Conservation (phyloP, 2,888 invertebrate genomes). For the Lycia hirtaria region DNA sequence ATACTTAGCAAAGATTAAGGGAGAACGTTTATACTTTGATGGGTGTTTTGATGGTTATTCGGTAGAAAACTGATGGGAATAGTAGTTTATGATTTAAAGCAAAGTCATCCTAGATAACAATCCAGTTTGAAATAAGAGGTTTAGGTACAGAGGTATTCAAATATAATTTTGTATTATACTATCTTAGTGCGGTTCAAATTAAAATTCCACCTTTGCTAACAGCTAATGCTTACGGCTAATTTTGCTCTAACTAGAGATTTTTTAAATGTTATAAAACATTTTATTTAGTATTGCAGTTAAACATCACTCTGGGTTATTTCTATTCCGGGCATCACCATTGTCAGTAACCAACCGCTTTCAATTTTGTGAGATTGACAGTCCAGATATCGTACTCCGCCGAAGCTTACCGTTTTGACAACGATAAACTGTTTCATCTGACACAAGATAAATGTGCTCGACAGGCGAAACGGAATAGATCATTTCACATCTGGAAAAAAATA, state of each 20-base stretch:
- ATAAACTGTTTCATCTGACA: conserved; percentile 5
- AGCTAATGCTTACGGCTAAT: no score
- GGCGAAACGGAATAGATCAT: not conserved
- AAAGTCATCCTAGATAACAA: no score
- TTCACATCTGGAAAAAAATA: not conserved
- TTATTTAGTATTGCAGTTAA: no score
- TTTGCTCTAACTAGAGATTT: no score
- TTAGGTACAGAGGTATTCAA: no score
- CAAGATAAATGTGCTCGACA: conserved; percentile 3
- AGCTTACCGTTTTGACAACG: conserved; percentile 2
- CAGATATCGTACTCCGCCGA: not conserved
- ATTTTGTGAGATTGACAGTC: conserved; percentile 1
- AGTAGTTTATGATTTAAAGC: no score
- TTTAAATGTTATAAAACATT: no score
- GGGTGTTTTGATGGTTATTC: not conserved
- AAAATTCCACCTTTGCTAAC: no score
- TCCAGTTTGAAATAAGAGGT: no score
- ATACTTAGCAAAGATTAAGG: conserved; percentile 12
- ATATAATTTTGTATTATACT: no score
- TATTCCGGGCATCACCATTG: not conserved
- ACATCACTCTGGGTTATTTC: not conserved
- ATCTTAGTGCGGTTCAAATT: no score
- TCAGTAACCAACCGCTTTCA: not conserved
- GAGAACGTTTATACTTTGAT: not conserved
- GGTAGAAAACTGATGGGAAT: not conserved